These are phyloP conservation scores for Melinaea menophilus DNA, from an alignment of 2,888 invertebrate genomes.

Conservation along the genomic window DNA sequence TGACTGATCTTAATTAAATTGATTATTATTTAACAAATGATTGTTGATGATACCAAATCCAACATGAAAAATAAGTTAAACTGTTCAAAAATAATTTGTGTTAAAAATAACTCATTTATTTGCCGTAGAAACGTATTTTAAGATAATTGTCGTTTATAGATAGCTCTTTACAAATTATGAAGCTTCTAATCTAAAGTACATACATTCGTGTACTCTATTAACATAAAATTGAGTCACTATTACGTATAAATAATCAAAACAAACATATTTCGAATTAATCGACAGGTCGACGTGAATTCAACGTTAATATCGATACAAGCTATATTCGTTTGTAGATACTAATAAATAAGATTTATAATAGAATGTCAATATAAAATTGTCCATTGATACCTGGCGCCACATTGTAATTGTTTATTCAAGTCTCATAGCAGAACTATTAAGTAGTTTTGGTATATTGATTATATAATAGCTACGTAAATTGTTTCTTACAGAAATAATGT, in stretches of 20 bases:
- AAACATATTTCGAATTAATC: not conserved
- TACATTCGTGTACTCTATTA: not conserved
- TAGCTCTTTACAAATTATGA: not conserved
- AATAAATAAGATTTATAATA: slow-evolving; percentile 4
- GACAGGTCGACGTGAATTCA: not conserved
- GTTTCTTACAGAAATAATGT: no score
- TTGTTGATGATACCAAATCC: no score
- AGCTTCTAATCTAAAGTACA: not conserved
- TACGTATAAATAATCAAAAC: not conserved
- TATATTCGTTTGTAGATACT: not conserved
- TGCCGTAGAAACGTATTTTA: no score
- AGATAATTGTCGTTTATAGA: not conserved
- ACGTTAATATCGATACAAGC: not conserved
- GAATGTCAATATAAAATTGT: not conserved
- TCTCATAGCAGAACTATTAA: not conserved
- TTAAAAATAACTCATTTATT: no score
- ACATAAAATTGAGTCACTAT: not conserved
- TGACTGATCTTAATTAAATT: no score
- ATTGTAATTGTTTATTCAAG: not conserved
- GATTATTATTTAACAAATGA: no score
- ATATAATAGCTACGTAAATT: no score
- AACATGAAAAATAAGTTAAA: no score
- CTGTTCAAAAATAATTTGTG: no score
- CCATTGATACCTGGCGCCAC: not conserved
- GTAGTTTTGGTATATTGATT: no score